Base-by-base conservation (phyloP, 2,797 vertebrate genomes). In the Alfaro cultratus region DNA sequence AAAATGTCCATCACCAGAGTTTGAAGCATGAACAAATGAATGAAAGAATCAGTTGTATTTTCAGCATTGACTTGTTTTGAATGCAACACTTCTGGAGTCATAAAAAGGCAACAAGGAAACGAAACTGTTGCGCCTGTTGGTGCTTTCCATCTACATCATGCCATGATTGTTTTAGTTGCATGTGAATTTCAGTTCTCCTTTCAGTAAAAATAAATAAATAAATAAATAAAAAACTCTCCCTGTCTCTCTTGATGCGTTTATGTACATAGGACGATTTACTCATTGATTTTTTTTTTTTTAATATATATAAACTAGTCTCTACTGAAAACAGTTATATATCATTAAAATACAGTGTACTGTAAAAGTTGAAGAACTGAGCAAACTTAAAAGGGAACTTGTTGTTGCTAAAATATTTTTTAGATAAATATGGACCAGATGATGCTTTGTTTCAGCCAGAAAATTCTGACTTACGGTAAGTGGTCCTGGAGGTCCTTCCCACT, bases 391-490 rank as follows among this genome's bases (percentile, higher is more conserved):
- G 41, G 67, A 70, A 9, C 11, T 43, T 23, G 21, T 1, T 12
- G 23, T 13, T n/a, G 68, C 26, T 8, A 9, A 71, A 71, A 46
- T 46, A 29, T 29, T n/a, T 29, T 34, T 46, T 18, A 29, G 15
- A 16, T 8, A 45, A 45, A 45, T 46, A 31, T 46, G 53, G 16
- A 46, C 11, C 13, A 31, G n/a, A 43, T 26, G 10, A 53, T 67
- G 5, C 2, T 77, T 31, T 23, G 29, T 23, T 64, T 64, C 29
- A 4, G 5, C 0, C 45, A 49, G 36, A 36, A 10, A 11, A 7
- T 11, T 45, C 11, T 26, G 31, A 85, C 88, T 87, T 72, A 90
- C 84, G 6, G n/a, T 80, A 83, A 87, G 76, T 90, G 62, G 43
- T 84, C 82, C 76, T 90, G 86, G 80, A 85, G 0, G n/a, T 87